phyloP scores from a whole-genome alignment of 2,113 vertebrate species.

The Phyllopteryx taeniolatus region DNA sequence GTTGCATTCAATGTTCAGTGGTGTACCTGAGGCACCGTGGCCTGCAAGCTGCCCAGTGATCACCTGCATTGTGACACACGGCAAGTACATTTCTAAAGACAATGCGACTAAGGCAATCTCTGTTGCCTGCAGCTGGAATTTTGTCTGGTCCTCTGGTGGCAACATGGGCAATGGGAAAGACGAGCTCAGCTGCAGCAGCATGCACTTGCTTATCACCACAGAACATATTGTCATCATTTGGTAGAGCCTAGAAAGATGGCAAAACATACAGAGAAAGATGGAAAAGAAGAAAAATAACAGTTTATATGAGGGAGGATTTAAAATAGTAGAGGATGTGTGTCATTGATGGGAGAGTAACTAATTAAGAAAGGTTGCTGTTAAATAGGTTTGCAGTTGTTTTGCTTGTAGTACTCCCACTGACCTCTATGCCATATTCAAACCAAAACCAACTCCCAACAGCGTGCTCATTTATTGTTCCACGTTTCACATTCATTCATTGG shows the following conservation, averaged over 20 bases:
- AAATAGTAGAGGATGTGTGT: constrained; percentile 37
- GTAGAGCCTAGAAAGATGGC: constrained; percentile 47
- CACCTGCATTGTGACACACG: constrained; percentile 51
- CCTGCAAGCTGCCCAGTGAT: constrained; percentile 44
- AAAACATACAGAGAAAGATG: constrained; percentile 22
- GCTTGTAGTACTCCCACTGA: constrained; percentile 60
- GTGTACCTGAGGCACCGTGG: constrained; percentile 22
- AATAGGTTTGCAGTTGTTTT: constrained; percentile 67
- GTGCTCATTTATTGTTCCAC: constrained; percentile 47
- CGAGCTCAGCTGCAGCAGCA: constrained; percentile 47
- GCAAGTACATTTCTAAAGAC: constrained; percentile 46
- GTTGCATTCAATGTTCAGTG: background rate
- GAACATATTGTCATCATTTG: constrained; percentile 66
- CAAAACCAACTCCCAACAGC: constrained; percentile 43
- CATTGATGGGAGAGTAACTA: constrained; percentile 63
- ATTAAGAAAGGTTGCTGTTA: constrained; percentile 70
- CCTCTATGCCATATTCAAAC: constrained; percentile 52
- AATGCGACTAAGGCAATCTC: constrained; percentile 41
- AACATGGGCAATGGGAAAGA: constrained; percentile 40
- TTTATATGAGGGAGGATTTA: constrained; percentile 15
- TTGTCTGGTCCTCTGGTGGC: constrained; percentile 58
- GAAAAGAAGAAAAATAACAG: constrained; percentile 8
- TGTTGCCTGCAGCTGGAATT: constrained; percentile 57
- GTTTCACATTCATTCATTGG: constrained; percentile 37
- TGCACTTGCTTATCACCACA: constrained; percentile 65